Evolutionary conservation across 2,797 vertebrate species (phyloP).

Genomic region (Notoglanidium macrostoma): DNA sequence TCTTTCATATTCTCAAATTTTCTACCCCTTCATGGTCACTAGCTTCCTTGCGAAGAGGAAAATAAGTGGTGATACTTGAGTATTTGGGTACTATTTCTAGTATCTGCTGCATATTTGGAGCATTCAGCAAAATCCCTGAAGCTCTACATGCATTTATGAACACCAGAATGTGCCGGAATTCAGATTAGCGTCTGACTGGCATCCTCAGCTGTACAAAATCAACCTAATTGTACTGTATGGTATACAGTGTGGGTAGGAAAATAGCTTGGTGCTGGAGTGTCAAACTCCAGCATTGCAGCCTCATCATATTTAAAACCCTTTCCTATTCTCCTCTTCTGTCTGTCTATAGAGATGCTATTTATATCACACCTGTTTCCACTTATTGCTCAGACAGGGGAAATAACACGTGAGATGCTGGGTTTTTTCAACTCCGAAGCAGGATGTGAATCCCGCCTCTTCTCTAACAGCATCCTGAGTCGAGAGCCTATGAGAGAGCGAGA

Average conservation of each 20-base stretch:
- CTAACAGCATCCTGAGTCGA: slow-evolving; percentile 9
- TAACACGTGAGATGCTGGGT: not conserved
- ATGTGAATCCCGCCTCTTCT: slow-evolving; percentile 13
- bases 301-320: not conserved
- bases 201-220: not conserved
- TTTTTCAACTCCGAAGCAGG: slow-evolving; percentile 8
- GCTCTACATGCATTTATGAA: no score
- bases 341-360: slow-evolving; percentile 23
- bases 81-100: not conserved
- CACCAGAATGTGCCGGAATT: not conserved
- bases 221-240: not conserved
- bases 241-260: not conserved
- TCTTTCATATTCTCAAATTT: not conserved
- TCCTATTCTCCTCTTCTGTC: not conserved
- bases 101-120: no score
- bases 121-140: not conserved
- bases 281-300: not conserved
- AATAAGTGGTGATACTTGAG: not conserved
- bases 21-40: not conserved
- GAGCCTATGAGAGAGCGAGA: not conserved
- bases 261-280: not conserved
- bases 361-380: slow-evolving; percentile 36
- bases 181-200: not conserved
- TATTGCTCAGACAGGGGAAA: slow-evolving; percentile 4
- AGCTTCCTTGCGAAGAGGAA: not conserved